phyloP scores from a whole-genome alignment of 2,888 invertebrate species.

The Spatulosminthurus flaviceps region DNA sequence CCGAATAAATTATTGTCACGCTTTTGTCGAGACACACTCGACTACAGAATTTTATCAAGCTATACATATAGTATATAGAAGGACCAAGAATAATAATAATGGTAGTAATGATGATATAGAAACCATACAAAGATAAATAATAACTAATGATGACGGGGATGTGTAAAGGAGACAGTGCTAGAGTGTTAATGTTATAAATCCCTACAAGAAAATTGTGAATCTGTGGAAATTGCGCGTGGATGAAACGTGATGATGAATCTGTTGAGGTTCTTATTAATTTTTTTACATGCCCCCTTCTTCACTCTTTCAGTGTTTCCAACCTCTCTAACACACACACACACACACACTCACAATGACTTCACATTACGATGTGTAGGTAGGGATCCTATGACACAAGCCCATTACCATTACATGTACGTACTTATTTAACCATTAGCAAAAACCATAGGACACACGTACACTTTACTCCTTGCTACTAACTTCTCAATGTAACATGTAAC shows the following conservation, averaged over 20 bases:
- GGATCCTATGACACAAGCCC: neutral
- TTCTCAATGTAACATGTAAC: neutral
- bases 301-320: neutral
- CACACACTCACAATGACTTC: neutral
- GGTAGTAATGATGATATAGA: neutral
- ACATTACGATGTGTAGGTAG: neutral
- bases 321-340: too few species aligned
- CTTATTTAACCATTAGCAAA: conserved; percentile 29
- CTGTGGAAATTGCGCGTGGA: conserved; percentile 33
- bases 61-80: too few species aligned
- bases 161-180: neutral
- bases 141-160: conserved; percentile 11
- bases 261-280: conserved; percentile 36
- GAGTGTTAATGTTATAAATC: conserved; percentile 14
- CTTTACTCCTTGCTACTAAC: neutral
- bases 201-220: conserved; percentile 18
- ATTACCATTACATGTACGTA: conserved; percentile 23
- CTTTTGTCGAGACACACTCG: neutral
- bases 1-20: neutral
- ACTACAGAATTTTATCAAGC: too few species aligned
- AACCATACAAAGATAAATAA: neutral
- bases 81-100: too few species aligned
- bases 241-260: conserved; percentile 43
- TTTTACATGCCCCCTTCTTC: conserved; percentile 20
- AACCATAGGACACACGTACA: conserved; percentile 33